These are phyloP conservation scores for Eilema caniola DNA, from an alignment of 2,888 invertebrate genomes.

Conservation along the genomic window DNA sequence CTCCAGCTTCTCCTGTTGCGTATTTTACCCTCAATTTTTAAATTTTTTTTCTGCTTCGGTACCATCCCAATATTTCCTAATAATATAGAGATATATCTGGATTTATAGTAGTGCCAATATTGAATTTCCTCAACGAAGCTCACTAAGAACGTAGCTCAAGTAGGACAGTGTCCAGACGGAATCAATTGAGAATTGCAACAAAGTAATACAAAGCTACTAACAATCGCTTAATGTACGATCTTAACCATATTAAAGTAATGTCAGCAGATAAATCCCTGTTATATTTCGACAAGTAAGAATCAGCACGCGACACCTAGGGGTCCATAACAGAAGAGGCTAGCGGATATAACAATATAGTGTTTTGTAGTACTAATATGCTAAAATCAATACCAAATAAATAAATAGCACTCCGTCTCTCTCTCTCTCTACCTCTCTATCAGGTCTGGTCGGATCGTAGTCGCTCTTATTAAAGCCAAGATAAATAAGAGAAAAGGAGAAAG, in stretches of 20 bases:
- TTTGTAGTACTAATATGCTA: neutral
- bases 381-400: too few species aligned
- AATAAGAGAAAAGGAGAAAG: neutral
- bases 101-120: neutral
- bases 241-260: slow-evolving; percentile 50
- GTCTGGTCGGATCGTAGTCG: too few species aligned
- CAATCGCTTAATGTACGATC: slow-evolving; percentile 49
- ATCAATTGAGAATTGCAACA: slow-evolving; percentile 54
- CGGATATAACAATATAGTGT: neutral
- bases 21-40: too few species aligned
- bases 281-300: slow-evolving; percentile 67
- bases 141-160: slow-evolving; percentile 17
- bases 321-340: slow-evolving; percentile 28
- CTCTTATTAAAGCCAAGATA: too few species aligned
- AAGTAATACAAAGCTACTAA: slow-evolving; percentile 55
- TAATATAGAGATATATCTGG: too few species aligned
- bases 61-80: too few species aligned
- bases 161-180: slow-evolving; percentile 34
- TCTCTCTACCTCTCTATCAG: neutral
- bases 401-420: too few species aligned
- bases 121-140: neutral
- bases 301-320: slow-evolving; percentile 65
- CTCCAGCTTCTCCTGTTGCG: too few species aligned
- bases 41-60: too few species aligned
- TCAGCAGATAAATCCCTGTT: slow-evolving; percentile 66